Base-by-base conservation (phyloP, 2,888 invertebrate genomes). In the Scrobipalpa costella region DNA sequence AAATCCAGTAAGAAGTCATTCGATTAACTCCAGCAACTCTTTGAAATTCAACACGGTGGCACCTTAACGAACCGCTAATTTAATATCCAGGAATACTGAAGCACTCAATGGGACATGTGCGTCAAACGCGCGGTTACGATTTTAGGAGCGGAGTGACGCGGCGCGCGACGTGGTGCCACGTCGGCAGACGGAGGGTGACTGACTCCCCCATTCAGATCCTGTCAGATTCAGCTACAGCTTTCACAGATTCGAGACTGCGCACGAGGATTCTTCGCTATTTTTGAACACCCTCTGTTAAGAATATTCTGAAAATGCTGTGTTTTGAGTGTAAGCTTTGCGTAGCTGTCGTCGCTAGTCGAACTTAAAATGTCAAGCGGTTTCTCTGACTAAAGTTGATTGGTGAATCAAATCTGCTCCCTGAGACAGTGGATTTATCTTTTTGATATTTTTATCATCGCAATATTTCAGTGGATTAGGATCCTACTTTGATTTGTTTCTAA, bases 121-220 rank as follows among this genome's bases (percentile, higher is more conserved):
- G 15, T 55, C 7, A 15, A 15, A n/a, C 15, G 6, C 8, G 33
- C 13, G 27, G 34, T 49, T n/a, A 36, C 15, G 17, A 19, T 47
- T n/a, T 27, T 34, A 8, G 8, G 33, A 7, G 33, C 7, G 21
- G 27, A 13, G n/a, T n/a, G 27, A 27, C 33, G 33, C 38, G 11
- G 21, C 33, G 57, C 40, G 21, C 58, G 58, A 70, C 71, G 73
- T 63, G 66, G 63, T 27, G 6, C 7, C 17, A 47, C 60, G 55
- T 27, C 69, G 68, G 66, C 63, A 67, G 73, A 76, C 69, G 76
- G 78, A 76, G 75, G 72, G 73, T 77, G 75, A 84, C 84, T 84
- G 79, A 71, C 66, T 67, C 69, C 65, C 69, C 19, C 58, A 64
- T 47, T 44, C 60, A 47, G 47, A 61, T 50, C 34, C 15, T 33